Evolutionary conservation across 2,113 vertebrate genomes (phyloP).

Genomic region (Ploceus nigricollis): DNA sequence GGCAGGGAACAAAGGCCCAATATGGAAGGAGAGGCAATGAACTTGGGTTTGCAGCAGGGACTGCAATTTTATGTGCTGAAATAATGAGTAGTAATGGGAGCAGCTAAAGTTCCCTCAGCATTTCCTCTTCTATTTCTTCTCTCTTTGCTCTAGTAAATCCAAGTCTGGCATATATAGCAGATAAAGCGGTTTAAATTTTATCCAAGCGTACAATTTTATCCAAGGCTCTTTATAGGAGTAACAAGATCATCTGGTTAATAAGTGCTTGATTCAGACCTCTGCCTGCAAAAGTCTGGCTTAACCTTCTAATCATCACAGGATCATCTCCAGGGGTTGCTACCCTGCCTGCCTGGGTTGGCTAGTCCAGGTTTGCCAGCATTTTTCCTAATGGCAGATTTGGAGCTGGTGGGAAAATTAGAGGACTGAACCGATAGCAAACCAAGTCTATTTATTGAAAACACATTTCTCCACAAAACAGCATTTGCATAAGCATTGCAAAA

Average conservation of each 20-base stretch:
- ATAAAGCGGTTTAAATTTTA: conserved; percentile 50
- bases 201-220: conserved; percentile 31
- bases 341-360: background rate
- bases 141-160: conserved; percentile 38
- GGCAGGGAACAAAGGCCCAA: background rate
- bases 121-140: conserved; percentile 37
- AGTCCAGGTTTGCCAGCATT: background rate
- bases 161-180: conserved; percentile 35
- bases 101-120: background rate
- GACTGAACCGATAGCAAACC: background rate
- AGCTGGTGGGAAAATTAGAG: background rate
- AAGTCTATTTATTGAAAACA: background rate
- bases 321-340: background rate
- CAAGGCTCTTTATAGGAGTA: conserved; percentile 26
- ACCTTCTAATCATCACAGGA: background rate
- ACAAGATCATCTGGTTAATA: conserved; percentile 48
- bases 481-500: background rate
- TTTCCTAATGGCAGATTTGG: background rate
- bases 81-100: conserved; percentile 22
- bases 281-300: background rate
- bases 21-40: background rate
- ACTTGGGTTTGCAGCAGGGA: background rate
- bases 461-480: background rate
- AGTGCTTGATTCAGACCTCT: background rate
- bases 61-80: conserved; percentile 26